Evolutionary conservation across 2,113 vertebrate genomes (phyloP), one percentile per base, ranked within the genome.

Genomic region (Lophochroa leadbeateri): DNA sequence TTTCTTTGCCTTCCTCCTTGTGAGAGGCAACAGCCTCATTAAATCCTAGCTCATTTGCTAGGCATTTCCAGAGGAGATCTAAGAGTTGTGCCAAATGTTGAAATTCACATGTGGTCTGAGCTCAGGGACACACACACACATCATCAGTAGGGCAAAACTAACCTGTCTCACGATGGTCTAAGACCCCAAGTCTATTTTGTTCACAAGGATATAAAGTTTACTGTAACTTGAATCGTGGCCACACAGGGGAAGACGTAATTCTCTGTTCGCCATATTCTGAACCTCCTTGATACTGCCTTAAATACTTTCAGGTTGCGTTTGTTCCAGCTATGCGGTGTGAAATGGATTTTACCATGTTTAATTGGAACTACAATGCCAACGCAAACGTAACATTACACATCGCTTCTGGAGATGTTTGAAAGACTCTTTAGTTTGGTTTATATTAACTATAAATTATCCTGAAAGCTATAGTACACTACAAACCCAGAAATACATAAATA

Each of bases 181-280:
- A 41, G 41, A 95, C 65, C 44, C 79, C 92, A 89, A 41, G 88
- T 90, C 17, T 85, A 90, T 92, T 97, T 96, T 20, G 79, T 97
- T 97, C 97, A 88, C 74, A 96, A 97, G 86, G 89, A 78, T 89
- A 80, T 96, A 96, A 97, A 97, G 25, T 86, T 86, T 60, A 91
- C 29, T 91, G 63, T 83, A 95, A 96, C 74, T 86, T 90, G 85
- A 97, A 91, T 85, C 50, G 7, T 28, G 50, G 76, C 78, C 37
- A 75, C 74, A 44, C 11, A 71, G 35, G 20, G 21, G 72, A 80
- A 33, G 55, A 53, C 20, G 25, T 80, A 16, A 24, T 63, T 77
- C 19, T 75, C 23, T 68, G 1, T 76, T 91, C 28, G 5, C 14
- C 16, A 2, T 60, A 17, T 69, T 91, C 31, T 65, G 71, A 67